Evolutionary conservation across 2,888 invertebrate genomes (phyloP).

Genomic region (Temnothorax unifasciatus): DNA sequence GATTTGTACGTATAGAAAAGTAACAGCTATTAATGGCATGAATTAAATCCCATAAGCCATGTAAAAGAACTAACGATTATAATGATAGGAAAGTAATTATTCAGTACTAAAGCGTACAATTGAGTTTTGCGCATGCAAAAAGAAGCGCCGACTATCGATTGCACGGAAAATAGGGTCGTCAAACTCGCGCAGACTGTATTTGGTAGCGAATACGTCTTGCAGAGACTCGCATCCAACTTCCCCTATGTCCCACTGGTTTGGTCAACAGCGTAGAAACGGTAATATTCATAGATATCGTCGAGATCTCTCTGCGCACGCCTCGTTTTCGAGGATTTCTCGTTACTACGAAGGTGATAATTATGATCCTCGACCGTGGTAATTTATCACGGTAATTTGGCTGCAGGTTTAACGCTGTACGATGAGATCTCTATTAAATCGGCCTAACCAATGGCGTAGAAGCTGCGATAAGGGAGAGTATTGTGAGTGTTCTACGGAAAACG

Average conservation of each 20-base stretch:
- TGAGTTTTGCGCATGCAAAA: conserved; percentile 47
- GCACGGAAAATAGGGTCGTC: conserved; percentile 57
- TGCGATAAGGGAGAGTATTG: conserved; percentile 45
- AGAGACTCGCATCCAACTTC: background rate
- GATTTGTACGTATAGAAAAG: background rate
- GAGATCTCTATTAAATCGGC: conserved; percentile 43
- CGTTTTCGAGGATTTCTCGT: conserved; percentile 5
- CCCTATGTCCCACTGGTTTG: background rate
- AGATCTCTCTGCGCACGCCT: conserved; percentile 13
- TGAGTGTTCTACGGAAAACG: conserved; percentile 21
- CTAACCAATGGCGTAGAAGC: conserved; percentile 44
- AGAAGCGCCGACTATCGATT: conserved; percentile 45
- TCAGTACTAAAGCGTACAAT: background rate
- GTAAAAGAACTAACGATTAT: background rate
- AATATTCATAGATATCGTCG: background rate
- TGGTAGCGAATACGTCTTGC: conserved; percentile 52
- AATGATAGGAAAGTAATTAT: background rate
- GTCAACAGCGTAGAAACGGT: conserved; percentile 33
- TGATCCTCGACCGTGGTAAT: conserved; percentile 36
- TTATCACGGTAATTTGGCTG: conserved; percentile 43
- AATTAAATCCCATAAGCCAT: background rate
- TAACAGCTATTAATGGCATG: background rate
- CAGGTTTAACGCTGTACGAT: conserved; percentile 8
- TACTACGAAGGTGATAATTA: conserved; percentile 42
- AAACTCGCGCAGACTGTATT: conserved; percentile 60